These are phyloP conservation scores for Plagiodera versicolora DNA, from an alignment of 2,888 invertebrate species.

Conservation along the genomic window DNA sequence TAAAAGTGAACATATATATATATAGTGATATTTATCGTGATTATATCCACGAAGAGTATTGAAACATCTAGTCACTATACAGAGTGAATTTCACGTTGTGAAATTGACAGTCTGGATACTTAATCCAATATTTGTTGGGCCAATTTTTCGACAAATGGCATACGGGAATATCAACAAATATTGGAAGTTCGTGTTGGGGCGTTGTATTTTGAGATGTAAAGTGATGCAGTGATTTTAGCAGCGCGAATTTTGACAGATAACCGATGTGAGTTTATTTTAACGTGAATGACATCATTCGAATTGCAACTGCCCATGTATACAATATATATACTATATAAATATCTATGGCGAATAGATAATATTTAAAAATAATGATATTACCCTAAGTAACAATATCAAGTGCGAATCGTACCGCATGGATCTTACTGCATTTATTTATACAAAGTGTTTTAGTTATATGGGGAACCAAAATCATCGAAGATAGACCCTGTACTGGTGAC, in stretches of 20 bases:
- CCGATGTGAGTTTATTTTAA: conserved; percentile 36
- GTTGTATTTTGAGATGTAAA: not conserved
- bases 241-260: conserved; percentile 34
- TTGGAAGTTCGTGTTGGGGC: too few relatives aligned
- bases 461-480: too few relatives aligned
- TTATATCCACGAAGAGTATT: too few relatives aligned
- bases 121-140: too few relatives aligned
- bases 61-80: too few relatives aligned
- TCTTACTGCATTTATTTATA: not conserved
- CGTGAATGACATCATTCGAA: conserved; percentile 44
- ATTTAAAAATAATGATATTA: conserved; percentile 51
- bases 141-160: too few relatives aligned
- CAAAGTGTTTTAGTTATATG: too few relatives aligned
- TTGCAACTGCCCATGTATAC: conserved; percentile 49
- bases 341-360: conserved; percentile 51
- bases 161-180: too few relatives aligned
- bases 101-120: too few relatives aligned
- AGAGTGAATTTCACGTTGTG: too few relatives aligned
- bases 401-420: conserved; percentile 49
- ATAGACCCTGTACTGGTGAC: not conserved
- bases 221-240: not conserved
- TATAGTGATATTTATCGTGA: too few relatives aligned
- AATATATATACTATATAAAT: conserved; percentile 48
- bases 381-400: conserved; percentile 51
- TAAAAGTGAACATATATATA: too few relatives aligned